Conservation (phyloP, 1,140 invertebrate species). For the Drosophila tropicalis region DNA sequence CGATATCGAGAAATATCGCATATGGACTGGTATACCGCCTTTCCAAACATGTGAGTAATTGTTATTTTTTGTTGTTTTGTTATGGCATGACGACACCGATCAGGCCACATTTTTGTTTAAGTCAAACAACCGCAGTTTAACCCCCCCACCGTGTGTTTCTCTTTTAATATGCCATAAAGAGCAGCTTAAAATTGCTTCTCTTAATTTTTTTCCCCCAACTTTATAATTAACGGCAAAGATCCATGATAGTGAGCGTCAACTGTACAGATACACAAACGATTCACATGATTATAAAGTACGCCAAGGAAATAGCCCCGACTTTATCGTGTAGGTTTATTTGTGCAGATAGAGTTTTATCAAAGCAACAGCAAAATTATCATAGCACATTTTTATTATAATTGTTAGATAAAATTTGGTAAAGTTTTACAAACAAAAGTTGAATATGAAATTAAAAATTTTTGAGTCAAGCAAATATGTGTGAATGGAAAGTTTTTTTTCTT, state of each 20-base stretch:
- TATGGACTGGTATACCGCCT: slow-evolving; percentile 13
- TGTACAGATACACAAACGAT: slow-evolving; percentile 19
- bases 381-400: slow-evolving; percentile 58
- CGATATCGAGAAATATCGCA: not conserved
- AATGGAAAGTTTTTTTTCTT: not conserved
- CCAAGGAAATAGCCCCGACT: slow-evolving; percentile 23
- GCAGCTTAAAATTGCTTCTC: slow-evolving; percentile 15
- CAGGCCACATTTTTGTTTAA: slow-evolving; percentile 65
- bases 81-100: slow-evolving; percentile 65
- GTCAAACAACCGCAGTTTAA: slow-evolving; percentile 22
- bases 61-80: slow-evolving; percentile 42
- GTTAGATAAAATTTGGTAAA: slow-evolving; percentile 40
- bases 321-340: slow-evolving; percentile 42
- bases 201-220: not conserved
- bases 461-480: not conserved
- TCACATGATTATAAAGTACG: slow-evolving; percentile 51
- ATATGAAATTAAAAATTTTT: not conserved
- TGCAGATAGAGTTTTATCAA: slow-evolving; percentile 43
- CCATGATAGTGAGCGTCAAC: slow-evolving; percentile 7
- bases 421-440: not conserved
- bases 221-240: slow-evolving; percentile 17
- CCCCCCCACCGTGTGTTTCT: slow-evolving; percentile 4
- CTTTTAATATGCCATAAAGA: slow-evolving; percentile 27
- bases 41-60: slow-evolving; percentile 47
- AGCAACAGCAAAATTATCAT: slow-evolving; percentile 19